Evolutionary conservation across 2,797 vertebrate species (phyloP), one percentile per base, ranked within the genome.

Genomic region (Aplochiton taeniatus): DNA sequence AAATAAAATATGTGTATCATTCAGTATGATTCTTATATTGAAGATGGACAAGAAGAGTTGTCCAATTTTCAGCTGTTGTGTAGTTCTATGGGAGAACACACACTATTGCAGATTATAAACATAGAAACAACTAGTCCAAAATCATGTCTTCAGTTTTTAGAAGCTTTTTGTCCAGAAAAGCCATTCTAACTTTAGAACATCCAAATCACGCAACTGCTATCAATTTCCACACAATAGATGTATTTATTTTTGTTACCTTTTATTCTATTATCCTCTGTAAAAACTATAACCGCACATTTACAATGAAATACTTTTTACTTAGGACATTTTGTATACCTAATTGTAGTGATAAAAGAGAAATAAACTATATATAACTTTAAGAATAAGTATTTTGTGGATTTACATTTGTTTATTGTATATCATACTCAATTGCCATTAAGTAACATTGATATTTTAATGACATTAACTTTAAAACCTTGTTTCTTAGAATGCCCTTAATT

Each of bases 301-400:
- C 89, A 91, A 89, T 91, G 90, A 92, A 92, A 88, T 72, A 73
- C 85, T 88, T 91, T 88, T 51, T 85, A 87, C 84, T 78, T 74
- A 76, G 43, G 58, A 16, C 9, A 14, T 48, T 11, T 14, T 48
- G 2, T 14, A 48, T 48, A 48, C 9, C 46, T 11, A 10, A 10
- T 48, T 48, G 46, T 48, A 1, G 9, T 48, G 46, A 11, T 48
- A 3, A 10, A 11, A 10, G 46, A 10, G 13, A 11, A 48, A 48
- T 11, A 11, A 10, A 48, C n/a, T n/a, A n/a, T n/a, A n/a, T 14
- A 48, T 11, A 9, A 11, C 10, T 48, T 48, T 48, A 48, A 10
- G n/a, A n/a, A n/a, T n/a, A n/a, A n/a, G n/a, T n/a, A n/a, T n/a
- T n/a, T n/a, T n/a, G n/a, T n/a, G n/a, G n/a, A n/a, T n/a, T n/a